A percentile compares a stretch with the other conserved stretches of the same genome.
Conservation (phyloP, 2,113 vertebrate genomes). For the Arvicanthis niloticus region DNA sequence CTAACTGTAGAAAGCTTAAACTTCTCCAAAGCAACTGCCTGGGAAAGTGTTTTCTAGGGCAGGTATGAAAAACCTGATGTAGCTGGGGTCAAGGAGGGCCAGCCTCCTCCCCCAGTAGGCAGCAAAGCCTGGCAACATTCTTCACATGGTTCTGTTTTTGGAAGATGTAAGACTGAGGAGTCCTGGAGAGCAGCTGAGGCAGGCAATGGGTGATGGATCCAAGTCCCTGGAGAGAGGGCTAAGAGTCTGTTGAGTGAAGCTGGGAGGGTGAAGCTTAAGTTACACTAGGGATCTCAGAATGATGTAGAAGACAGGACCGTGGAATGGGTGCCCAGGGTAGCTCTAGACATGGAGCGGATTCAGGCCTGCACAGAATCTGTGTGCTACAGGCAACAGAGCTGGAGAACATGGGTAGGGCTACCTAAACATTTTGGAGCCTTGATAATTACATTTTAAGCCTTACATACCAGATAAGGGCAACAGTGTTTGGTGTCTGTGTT, state of each 20-base stretch:
- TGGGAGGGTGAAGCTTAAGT: background rate
- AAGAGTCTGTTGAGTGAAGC: background rate
- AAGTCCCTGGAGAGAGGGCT: background rate
- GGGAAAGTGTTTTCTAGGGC: background rate
- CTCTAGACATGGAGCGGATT: background rate
- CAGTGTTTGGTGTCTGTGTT: background rate
- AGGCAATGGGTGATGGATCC: background rate
- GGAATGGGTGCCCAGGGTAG: background rate
- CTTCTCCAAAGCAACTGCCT: background rate
- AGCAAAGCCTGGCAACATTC: background rate
- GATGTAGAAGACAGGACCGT: background rate
- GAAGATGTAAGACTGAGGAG: background rate
- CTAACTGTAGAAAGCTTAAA: background rate
- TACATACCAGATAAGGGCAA: background rate
- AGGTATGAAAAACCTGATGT: background rate
- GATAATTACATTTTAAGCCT: background rate
- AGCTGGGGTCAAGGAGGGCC: background rate
- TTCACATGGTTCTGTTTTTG: background rate
- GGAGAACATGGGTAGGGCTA: background rate
- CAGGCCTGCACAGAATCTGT: background rate
- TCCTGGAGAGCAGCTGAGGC: background rate
- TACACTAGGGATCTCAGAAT: background rate
- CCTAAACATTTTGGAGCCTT: background rate
- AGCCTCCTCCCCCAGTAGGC: background rate
- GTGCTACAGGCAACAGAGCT: background rate